Percentiles rank a stretch among this genome's conserved stretches.
Conservation (phyloP, 2,888 invertebrate species). For the Caenorhabditis japonica region DNA sequence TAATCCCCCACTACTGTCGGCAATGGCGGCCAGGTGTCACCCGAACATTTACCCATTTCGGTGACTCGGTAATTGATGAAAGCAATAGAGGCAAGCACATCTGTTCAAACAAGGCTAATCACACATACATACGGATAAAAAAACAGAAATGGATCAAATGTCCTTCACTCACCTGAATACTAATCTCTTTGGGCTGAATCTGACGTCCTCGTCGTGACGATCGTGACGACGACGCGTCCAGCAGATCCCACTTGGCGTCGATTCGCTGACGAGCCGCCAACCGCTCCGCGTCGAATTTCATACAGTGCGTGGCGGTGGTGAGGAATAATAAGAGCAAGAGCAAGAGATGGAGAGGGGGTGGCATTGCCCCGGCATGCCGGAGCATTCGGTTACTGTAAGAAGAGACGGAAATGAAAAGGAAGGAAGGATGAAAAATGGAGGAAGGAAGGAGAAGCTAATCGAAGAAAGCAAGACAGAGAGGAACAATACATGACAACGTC, state of each 20-base stretch:
- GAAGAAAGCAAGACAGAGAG: constrained; percentile 17
- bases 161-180: constrained; percentile 69
- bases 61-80: constrained; percentile 40
- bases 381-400: constrained; percentile 11
- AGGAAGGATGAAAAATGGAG: constrained; percentile 4
- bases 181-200: constrained; percentile 73
- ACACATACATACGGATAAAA: too few relatives aligned
- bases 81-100: constrained; percentile 18
- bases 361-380: constrained; percentile 39
- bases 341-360: too few relatives aligned
- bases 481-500: too few relatives aligned
- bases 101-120: constrained; percentile 34
- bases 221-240: constrained; percentile 53
- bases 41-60: too few relatives aligned
- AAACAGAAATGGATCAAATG: too few relatives aligned
- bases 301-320: constrained; percentile 39
- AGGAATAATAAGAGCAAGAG: constrained; percentile 23
- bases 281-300: constrained; percentile 72
- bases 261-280: constrained; percentile 69
- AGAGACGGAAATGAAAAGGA: constrained; percentile 2
- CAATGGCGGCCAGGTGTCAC: constrained; percentile 36
- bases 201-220: constrained; percentile 63
- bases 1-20: constrained; percentile 20
- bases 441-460: constrained; percentile 21
- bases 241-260: constrained; percentile 62